A percentile compares a stretch with the other conserved stretches of the same genome.
Evolutionary conservation across 2,888 invertebrate genomes (phyloP).

Genomic region (Xylocampa areola): DNA sequence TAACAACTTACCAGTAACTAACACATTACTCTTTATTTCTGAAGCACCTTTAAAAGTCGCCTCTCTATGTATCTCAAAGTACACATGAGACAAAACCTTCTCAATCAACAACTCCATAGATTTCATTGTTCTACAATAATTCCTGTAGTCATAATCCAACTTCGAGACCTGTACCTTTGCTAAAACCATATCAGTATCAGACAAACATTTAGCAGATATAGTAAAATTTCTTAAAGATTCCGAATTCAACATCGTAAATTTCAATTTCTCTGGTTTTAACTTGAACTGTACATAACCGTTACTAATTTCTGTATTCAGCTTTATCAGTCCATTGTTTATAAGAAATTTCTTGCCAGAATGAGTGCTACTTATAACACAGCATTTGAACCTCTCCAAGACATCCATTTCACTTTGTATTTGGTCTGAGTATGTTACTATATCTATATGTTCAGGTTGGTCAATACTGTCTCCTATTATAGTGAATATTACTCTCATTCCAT

Average conservation of each 20-base stretch:
- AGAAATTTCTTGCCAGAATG: conserved; percentile 85
- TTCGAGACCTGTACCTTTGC: conserved; percentile 69
- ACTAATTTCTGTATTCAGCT: conserved; percentile 81
- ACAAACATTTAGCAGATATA: conserved; percentile 78
- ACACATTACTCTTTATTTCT: conserved; percentile 83
- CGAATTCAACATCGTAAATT: conserved; percentile 85
- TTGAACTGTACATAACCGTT: conserved; percentile 80
- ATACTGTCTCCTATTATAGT: conserved; percentile 77
- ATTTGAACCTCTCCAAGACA: conserved; percentile 85
- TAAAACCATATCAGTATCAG: conserved; percentile 70
- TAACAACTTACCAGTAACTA: conserved; percentile 79
- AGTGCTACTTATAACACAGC: conserved; percentile 85
- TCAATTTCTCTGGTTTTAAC: conserved; percentile 82
- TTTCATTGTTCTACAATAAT: conserved; percentile 86
- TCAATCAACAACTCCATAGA: conserved; percentile 82
- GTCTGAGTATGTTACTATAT: conserved; percentile 85
- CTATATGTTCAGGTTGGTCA: conserved; percentile 82
- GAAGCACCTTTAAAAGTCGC: conserved; percentile 80
- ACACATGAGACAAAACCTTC: conserved; percentile 75
- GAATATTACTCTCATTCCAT: conserved; percentile 89
- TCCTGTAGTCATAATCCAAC: conserved; percentile 80
- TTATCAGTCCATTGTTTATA: conserved; percentile 87
- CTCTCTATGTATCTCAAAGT: conserved; percentile 83
- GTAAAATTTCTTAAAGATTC: conserved; percentile 88
- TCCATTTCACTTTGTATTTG: conserved; percentile 73